Base-by-base conservation (phyloP, 1,140 invertebrate species). In the Drosophila lowei region DNA sequence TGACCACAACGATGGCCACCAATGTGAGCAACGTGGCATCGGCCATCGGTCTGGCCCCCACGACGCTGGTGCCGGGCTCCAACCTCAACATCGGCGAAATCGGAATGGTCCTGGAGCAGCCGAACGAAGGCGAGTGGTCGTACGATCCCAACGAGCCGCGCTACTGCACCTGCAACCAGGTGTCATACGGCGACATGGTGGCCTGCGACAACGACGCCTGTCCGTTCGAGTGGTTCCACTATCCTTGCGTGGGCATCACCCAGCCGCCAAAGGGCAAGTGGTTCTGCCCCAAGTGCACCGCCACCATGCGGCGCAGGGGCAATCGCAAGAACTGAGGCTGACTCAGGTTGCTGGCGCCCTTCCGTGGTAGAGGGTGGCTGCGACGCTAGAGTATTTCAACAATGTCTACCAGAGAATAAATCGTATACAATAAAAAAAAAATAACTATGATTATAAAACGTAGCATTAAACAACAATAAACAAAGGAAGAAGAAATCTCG, bases 111-210 rank as follows among this genome's bases (percentile, higher is more conserved):
- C 92, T 92, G 5, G 93, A 93, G 49, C 93, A 93, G 67, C 92
- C 93, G 6, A 90, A 92, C 54, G 93, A 94, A 21, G 93, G 93
- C 44, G 96, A 97, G 76, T 97, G 96, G 96, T 95, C 95, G 0
- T 96, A 96, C 76, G 97, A 98, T 92, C 96, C 97, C 2, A 97
- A 97, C 89, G 98, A 99, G 92, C 98, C 97, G 9, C 94, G 98
- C 77, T 99, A 99, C 92, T 99, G 98, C 92, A 94, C 98, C 78
- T 99, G 98, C 92, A 99, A 99, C 92, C 97, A 99, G 92, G 97
- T 99, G 30, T 98, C 97, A 1, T 99, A 99, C 91, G 99, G 99
- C 8, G 97, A 99, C 85, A 99, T 99, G 99, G 98, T 99, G 55
- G 98, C 98, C 57, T 99, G 99, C 93, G 98, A 99, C 93, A 99